A percentile compares a stretch with the other conserved stretches of the same genome.
These are phyloP conservation scores for Hypsibius dujardini DNA, from an alignment of 1,140 invertebrate genomes.

Conservation along the genomic window DNA sequence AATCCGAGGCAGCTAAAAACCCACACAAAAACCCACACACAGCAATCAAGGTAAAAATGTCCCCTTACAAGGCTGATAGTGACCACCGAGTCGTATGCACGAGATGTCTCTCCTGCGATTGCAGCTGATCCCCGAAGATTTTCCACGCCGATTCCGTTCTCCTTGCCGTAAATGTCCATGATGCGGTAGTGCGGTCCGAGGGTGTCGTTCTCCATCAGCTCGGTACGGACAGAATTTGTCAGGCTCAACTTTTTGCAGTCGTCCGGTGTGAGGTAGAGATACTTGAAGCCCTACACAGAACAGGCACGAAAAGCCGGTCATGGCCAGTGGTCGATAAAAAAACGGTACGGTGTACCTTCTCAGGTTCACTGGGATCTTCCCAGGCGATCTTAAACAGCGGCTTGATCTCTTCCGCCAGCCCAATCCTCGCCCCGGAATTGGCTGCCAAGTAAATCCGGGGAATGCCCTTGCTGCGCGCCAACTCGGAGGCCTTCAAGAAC, in stretches of 20 bases:
- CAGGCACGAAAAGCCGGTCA: neutral
- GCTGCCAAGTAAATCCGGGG: constrained; percentile 85
- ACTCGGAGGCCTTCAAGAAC: constrained; percentile 57
- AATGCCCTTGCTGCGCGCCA: constrained; percentile 62
- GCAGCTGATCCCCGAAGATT: constrained; percentile 85
- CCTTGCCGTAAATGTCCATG: constrained; percentile 70
- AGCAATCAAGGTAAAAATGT: too few relatives aligned
- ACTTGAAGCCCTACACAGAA: constrained; percentile 61
- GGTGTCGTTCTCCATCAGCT: constrained; percentile 78
- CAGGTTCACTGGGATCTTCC: constrained; percentile 69
- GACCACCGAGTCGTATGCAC: constrained; percentile 76
- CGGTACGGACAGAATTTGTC: constrained; percentile 62
- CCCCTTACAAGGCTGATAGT: constrained; percentile 74
- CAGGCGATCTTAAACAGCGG: constrained; percentile 76
- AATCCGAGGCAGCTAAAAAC: neutral
- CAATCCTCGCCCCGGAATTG: constrained; percentile 91
- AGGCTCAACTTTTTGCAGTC: constrained; percentile 69
- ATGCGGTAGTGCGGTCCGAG: constrained; percentile 68
- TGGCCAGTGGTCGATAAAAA: neutral
- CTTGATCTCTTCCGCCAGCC: constrained; percentile 88
- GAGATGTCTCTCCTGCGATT: constrained; percentile 92
- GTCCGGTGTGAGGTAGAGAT: constrained; percentile 80
- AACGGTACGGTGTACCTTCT: constrained; percentile 45
- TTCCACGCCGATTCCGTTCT: constrained; percentile 86
- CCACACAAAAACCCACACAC: constrained; percentile 20